A percentile compares a stretch with the other conserved stretches of the same genome.
Evolutionary conservation across 2,797 vertebrate genomes (phyloP).

Genomic region (Rousettus madagascariensis): DNA sequence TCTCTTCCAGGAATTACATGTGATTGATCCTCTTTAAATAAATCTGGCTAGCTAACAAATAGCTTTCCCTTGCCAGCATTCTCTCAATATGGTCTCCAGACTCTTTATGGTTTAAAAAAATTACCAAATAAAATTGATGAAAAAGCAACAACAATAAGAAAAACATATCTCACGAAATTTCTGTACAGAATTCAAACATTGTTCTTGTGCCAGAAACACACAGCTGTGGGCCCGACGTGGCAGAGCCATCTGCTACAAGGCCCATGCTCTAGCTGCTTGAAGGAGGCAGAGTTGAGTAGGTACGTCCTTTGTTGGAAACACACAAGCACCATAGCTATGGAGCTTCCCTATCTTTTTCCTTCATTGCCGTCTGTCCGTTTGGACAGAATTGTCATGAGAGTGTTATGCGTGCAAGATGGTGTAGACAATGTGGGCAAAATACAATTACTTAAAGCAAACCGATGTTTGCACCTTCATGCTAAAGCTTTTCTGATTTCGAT

Average conservation of each 20-base stretch:
- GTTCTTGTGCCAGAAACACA: slow-evolving; percentile 66
- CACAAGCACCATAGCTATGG: not conserved
- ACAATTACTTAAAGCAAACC: slow-evolving; percentile 54
- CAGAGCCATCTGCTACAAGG: slow-evolving; percentile 57
- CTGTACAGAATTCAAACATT: slow-evolving; percentile 73
- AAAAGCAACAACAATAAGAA: slow-evolving; percentile 71
- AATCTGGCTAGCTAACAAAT: slow-evolving; percentile 59
- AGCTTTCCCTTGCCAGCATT: slow-evolving; percentile 55
- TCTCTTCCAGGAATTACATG: slow-evolving; percentile 49
- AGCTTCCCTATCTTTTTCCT: not conserved
- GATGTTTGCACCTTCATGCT: not conserved
- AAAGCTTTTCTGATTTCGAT: not conserved
- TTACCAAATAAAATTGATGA: slow-evolving; percentile 76
- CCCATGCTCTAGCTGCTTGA: not conserved
- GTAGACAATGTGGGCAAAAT: slow-evolving; percentile 64
- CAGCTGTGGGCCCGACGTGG: slow-evolving; percentile 69
- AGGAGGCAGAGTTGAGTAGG: slow-evolving; percentile 38
- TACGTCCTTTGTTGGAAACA: slow-evolving; percentile 65
- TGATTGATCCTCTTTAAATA: slow-evolving; percentile 70
- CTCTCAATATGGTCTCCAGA: slow-evolving; percentile 78
- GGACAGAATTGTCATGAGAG: slow-evolving; percentile 28
- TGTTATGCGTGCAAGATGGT: slow-evolving; percentile 29
- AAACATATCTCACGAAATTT: slow-evolving; percentile 76
- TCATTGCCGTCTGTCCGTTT: slow-evolving; percentile 66
- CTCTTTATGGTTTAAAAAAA: slow-evolving; percentile 75